phyloP scores from a whole-genome alignment of 2,797 vertebrate genomes.

The Cetoscarus ocellatus region DNA sequence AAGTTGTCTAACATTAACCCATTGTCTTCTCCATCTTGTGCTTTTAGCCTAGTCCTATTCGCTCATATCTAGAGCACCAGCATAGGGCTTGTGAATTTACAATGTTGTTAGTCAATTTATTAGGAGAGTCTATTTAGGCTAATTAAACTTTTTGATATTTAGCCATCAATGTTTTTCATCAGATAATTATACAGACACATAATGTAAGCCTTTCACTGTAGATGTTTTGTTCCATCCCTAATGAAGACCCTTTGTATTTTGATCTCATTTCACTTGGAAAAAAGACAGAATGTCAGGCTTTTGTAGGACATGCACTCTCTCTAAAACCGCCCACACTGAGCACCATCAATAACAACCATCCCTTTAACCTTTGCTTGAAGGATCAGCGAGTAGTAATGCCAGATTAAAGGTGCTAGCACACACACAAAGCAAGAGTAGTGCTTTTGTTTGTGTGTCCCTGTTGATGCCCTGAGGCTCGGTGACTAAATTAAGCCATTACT shows the following conservation, averaged over 20 bases:
- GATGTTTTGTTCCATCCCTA: no score
- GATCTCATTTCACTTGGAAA: background rate
- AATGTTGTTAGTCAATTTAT: no score
- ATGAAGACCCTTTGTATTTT: background rate
- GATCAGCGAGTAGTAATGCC: slow-evolving; percentile 20
- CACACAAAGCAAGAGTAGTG: slow-evolving; percentile 7
- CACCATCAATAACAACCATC: slow-evolving; percentile 24
- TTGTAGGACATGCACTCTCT: slow-evolving; percentile 18
- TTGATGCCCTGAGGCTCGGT: slow-evolving; percentile 46
- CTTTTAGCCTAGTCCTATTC: no score
- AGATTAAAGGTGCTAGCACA: slow-evolving; percentile 16
- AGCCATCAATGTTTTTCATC: no score
- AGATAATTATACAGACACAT: no score
- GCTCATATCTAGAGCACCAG: no score
- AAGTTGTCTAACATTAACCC: no score
- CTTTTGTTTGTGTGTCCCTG: background rate
- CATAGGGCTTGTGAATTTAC: no score
- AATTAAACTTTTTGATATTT: no score
- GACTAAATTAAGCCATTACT: slow-evolving; percentile 75
- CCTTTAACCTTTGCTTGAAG: slow-evolving; percentile 33
- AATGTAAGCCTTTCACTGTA: no score
- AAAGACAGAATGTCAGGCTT: background rate
- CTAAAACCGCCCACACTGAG: slow-evolving; percentile 19
- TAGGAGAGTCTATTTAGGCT: no score
- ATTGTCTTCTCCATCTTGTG: no score